phyloP scores from a whole-genome alignment of 92 coral and sea anemone genomes.

The Zoanthus sansibaricus region DNA sequence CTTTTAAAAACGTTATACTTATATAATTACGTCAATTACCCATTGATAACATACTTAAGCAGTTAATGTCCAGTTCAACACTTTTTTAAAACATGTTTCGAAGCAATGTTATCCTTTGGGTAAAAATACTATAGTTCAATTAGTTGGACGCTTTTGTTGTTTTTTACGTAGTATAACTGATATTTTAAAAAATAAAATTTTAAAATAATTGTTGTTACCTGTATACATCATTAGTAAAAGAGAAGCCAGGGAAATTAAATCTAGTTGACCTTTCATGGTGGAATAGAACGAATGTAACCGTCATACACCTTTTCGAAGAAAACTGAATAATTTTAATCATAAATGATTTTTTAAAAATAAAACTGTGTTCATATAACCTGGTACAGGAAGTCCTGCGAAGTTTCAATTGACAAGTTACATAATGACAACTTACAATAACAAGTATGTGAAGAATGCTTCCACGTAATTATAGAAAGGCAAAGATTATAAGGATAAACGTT shows the following conservation, averaged over 20 bases:
- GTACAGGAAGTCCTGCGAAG: not conserved
- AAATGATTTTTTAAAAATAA: not conserved
- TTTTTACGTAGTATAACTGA: not conserved
- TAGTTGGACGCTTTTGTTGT: not conserved
- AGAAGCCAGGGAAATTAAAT: not conserved
- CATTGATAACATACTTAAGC: no score
- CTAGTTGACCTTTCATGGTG: conserved; percentile 1
- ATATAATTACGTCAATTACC: no score
- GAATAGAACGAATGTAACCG: not conserved
- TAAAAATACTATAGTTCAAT: no score
- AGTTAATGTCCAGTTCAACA: no score
- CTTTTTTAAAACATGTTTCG: no score
- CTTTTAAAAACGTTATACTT: no score
- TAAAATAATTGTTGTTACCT: conserved; percentile 1
- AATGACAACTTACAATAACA: not conserved
- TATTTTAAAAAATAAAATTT: not conserved
- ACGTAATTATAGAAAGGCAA: no score
- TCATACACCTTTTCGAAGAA: not conserved
- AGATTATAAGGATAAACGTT: no score
- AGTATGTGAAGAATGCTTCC: no score
- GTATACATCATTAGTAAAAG: not conserved
- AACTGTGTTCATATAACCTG: not conserved
- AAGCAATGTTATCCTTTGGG: no score
- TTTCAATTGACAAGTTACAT: not conserved
- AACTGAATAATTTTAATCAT: not conserved